A percentile compares a stretch with the other conserved stretches of the same genome.
phyloP scores from a whole-genome alignment of 2,113 vertebrate species.

The Tyto alba region DNA sequence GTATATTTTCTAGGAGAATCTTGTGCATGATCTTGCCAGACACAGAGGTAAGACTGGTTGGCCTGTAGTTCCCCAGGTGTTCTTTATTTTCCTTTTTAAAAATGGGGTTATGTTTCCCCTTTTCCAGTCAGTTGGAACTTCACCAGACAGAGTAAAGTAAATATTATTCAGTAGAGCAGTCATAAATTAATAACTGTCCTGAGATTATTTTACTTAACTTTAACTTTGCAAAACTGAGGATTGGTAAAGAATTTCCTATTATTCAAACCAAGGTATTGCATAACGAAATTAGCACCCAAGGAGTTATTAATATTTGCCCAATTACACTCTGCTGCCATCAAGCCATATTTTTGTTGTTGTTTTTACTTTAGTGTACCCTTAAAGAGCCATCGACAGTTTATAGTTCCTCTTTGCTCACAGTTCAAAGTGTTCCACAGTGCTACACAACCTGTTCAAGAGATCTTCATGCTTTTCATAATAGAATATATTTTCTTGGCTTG shows the following conservation, averaged over 20 bases:
- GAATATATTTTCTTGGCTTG: not conserved
- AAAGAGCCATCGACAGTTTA: not conserved
- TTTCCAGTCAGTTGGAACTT: no score
- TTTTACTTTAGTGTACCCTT: not conserved
- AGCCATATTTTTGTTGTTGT: not conserved
- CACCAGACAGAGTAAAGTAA: not conserved
- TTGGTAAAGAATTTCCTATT: not conserved
- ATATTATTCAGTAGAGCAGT: not conserved
- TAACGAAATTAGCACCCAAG: not conserved
- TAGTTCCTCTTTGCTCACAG: not conserved
- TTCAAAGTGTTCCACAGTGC: not conserved
- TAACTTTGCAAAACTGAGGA: not conserved
- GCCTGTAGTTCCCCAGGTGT: no score
- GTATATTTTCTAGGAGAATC: no score
- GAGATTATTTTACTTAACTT: not conserved
- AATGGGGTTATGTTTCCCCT: no score
- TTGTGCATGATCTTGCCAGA: no score
- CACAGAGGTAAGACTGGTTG: no score
- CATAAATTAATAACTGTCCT: not conserved
- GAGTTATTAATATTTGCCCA: not conserved
- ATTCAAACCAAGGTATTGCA: not conserved
- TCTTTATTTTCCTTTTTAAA: no score
- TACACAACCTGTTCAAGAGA: not conserved
- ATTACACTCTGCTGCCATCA: not conserved
- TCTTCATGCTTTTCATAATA: not conserved